phyloP scores from a whole-genome alignment of 1,140 invertebrate genomes.

The Protaetia brevitarsis region DNA sequence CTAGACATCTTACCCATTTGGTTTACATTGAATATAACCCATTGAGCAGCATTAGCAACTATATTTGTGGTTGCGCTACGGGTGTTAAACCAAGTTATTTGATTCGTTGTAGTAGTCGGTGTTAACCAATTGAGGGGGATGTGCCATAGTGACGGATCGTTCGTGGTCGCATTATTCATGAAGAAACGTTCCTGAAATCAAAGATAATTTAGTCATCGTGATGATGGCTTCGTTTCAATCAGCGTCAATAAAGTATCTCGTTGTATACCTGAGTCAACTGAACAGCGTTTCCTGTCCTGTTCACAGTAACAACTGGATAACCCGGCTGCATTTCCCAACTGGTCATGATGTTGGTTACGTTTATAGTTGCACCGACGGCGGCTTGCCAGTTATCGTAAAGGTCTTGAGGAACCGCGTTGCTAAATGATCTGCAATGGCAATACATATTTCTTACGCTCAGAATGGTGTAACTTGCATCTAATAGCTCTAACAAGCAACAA shows the following conservation, averaged over 20 bases:
- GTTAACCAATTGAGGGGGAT: constrained; percentile 2
- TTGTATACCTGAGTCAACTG: not conserved
- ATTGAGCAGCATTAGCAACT: not conserved
- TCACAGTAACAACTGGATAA: constrained; percentile 26
- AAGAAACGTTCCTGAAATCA: constrained; percentile 10
- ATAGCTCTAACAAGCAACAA: too few species aligned
- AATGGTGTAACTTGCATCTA: too few species aligned
- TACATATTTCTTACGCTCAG: too few species aligned
- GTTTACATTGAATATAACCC: not conserved
- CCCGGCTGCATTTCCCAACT: constrained; percentile 22
- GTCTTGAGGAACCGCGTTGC: not conserved
- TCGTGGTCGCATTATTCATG: not conserved
- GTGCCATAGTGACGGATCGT: not conserved
- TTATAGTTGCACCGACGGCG: not conserved
- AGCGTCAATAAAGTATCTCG: not conserved
- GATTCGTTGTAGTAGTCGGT: not conserved
- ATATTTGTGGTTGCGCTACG: not conserved
- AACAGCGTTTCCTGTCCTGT: not conserved
- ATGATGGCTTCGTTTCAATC: too few species aligned
- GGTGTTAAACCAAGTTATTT: not conserved
- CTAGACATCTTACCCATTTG: too few species aligned
- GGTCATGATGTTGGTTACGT: not conserved
- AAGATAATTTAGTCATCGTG: too few species aligned
- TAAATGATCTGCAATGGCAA: not conserved
- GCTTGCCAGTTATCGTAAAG: not conserved